These are phyloP conservation scores for Euspilapteryx auroguttella DNA, from an alignment of 2,888 invertebrate species.

Conservation along the genomic window DNA sequence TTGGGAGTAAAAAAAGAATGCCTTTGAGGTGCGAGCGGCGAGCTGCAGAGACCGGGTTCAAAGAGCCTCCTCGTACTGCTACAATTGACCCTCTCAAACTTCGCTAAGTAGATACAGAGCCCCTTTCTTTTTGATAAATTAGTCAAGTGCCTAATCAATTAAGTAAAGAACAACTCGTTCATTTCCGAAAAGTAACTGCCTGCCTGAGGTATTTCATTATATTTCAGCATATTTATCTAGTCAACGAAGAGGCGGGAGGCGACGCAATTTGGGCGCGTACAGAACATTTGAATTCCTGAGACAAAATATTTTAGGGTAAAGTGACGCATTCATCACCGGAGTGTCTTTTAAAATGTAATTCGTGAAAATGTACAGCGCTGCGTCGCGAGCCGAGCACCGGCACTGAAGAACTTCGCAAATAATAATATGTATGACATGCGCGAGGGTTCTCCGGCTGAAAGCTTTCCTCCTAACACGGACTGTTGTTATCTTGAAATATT, in stretches of 20 bases:
- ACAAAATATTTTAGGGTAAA: conserved; percentile 10
- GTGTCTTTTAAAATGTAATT: conserved; percentile 26
- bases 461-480: background rate
- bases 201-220: no score
- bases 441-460: background rate
- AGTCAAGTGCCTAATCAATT: no score
- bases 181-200: no score
- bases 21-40: no score
- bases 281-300: background rate
- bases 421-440: background rate
- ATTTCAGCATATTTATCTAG: no score
- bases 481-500: background rate
- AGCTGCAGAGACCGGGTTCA: no score
- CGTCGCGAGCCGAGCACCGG: conserved; percentile 8
- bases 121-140: no score
- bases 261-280: background rate
- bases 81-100: no score
- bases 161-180: no score
- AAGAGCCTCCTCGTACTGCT: no score
- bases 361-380: conserved; percentile 19
- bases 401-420: background rate
- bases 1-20: no score
- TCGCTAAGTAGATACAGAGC: no score
- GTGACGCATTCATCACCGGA: conserved; percentile 22
- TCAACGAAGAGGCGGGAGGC: background rate